Conservation (phyloP, 2,888 invertebrate species). For the Graphium colonna region DNA sequence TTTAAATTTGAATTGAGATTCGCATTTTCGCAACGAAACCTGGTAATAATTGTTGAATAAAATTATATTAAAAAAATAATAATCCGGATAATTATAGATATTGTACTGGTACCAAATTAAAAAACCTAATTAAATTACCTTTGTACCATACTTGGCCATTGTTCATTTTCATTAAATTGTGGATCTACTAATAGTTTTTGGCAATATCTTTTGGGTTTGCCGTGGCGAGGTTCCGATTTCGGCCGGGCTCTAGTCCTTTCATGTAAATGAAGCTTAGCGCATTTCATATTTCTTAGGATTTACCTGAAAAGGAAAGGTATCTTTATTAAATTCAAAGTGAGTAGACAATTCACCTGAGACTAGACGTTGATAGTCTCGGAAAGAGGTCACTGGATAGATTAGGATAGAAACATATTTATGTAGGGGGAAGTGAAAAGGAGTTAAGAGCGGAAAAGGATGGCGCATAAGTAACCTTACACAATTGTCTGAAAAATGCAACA, state of each 20-base stretch:
- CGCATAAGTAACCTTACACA: too few species aligned
- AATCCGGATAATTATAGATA: too few species aligned
- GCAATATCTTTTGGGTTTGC: slow-evolving; percentile 60
- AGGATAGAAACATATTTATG: too few species aligned
- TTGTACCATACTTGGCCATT: slow-evolving; percentile 50
- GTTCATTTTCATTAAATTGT: slow-evolving; percentile 58
- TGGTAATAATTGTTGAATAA: slow-evolving; percentile 33
- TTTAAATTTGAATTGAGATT: slow-evolving; percentile 26
- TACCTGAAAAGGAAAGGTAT: slow-evolving; percentile 3
- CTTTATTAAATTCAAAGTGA: too few species aligned
- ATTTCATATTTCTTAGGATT: slow-evolving; percentile 51
- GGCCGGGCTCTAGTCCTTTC: slow-evolving; percentile 48
- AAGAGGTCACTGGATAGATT: too few species aligned
- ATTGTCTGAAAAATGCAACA: too few species aligned
- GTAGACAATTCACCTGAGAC: too few species aligned
- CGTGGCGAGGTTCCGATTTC: slow-evolving; percentile 27
- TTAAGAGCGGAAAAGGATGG: too few species aligned
- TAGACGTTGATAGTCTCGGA: too few species aligned
- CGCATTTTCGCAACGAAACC: slow-evolving; percentile 46
- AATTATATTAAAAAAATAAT: too few species aligned
- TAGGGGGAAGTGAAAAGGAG: too few species aligned
- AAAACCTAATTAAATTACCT: slow-evolving; percentile 38
- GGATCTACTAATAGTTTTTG: slow-evolving; percentile 66
- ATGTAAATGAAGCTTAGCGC: slow-evolving; percentile 59
- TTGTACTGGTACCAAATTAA: too few species aligned